phyloP scores from a whole-genome alignment of 2,797 vertebrate genomes.

The Sorex maritimensis region DNA sequence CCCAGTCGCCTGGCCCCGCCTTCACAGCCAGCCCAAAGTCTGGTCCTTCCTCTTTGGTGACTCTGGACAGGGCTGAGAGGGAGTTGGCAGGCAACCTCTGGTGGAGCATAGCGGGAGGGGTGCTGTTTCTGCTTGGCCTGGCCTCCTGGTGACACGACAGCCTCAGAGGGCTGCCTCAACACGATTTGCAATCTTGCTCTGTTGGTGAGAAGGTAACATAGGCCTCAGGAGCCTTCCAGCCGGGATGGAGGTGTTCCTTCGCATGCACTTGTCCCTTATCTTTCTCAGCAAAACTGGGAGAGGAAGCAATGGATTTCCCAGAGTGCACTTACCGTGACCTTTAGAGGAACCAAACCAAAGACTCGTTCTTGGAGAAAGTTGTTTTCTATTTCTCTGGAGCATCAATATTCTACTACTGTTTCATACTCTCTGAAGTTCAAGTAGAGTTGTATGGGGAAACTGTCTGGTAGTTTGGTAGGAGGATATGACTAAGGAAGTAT shows the following conservation, averaged over 20 bases:
- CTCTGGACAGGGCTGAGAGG: neutral
- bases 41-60: slow-evolving; percentile 2
- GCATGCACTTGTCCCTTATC: neutral
- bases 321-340: slow-evolving; percentile 31
- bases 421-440: slow-evolving; percentile 6
- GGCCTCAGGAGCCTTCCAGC: neutral
- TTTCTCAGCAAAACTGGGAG: neutral
- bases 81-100: neutral
- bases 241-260: neutral
- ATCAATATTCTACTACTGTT: slow-evolving; percentile 6
- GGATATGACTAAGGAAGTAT: neutral
- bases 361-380: slow-evolving; percentile 35
- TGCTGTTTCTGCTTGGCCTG: slow-evolving; percentile 57
- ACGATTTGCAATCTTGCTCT: neutral
- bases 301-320: neutral
- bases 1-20: neutral
- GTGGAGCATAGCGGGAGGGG: slow-evolving; percentile 54
- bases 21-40: neutral
- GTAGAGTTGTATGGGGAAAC: neutral
- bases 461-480: neutral
- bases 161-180: neutral
- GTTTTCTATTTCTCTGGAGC: neutral
- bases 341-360: slow-evolving; percentile 25
- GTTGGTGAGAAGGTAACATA: neutral
- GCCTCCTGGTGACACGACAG: slow-evolving; percentile 29